A percentile compares a stretch with the other conserved stretches of the same genome.
These are phyloP conservation scores for Heliornis fulica DNA, from an alignment of 2,113 vertebrate species.

Conservation along the genomic window DNA sequence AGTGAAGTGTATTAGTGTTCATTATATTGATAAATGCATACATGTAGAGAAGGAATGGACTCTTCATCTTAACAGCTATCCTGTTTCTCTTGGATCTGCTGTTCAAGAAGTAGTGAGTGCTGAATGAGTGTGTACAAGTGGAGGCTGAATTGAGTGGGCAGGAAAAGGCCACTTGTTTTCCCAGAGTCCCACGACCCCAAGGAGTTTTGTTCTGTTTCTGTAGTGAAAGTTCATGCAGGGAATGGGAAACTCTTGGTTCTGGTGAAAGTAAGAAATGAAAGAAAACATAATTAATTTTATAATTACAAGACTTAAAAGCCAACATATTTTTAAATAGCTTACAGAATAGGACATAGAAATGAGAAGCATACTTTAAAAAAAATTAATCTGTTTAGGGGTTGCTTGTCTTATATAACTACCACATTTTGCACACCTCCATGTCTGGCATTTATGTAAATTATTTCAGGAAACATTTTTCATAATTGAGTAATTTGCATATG, in stretches of 20 bases:
- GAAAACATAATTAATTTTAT: neutral
- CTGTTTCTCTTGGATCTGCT: neutral
- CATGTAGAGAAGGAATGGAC: neutral
- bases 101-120: neutral
- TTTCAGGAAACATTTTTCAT: neutral
- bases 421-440: neutral
- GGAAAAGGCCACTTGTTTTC: neutral
- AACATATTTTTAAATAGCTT: neutral
- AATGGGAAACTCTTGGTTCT: neutral
- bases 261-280: neutral
- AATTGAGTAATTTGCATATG: neutral
- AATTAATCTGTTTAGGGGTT: neutral
- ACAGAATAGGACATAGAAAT: neutral
- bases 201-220: neutral
- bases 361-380: neutral
- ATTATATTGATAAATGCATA: neutral
- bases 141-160: neutral
- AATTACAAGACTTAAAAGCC: neutral
- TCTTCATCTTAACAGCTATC: neutral
- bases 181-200: neutral
- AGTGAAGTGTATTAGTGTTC: neutral
- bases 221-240: neutral
- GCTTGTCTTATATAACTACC: neutral
- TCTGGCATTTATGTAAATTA: slow-evolving; percentile 24
- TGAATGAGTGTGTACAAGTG: neutral